Conservation (phyloP, 2,888 invertebrate species). For the Ochropleura leucogaster region DNA sequence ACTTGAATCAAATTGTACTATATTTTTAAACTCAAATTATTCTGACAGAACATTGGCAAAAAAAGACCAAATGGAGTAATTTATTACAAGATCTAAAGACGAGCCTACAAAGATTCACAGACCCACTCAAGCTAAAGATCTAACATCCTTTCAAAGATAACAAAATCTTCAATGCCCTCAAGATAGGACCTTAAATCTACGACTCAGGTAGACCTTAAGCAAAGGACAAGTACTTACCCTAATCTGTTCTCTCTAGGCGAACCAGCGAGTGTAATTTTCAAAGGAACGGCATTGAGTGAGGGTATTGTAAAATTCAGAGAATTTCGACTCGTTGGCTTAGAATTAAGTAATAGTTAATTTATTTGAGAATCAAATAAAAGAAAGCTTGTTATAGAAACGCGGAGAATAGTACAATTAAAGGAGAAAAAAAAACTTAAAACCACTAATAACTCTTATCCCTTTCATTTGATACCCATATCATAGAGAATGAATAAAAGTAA, state of each 20-base stretch:
- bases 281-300: slow-evolving; percentile 30
- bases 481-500: not conserved
- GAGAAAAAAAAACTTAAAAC: too few relatives aligned
- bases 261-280: slow-evolving; percentile 39
- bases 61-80: not conserved
- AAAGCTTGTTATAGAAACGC: not conserved
- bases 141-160: slow-evolving; percentile 36
- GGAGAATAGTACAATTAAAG: not conserved
- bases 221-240: slow-evolving; percentile 46
- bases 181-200: slow-evolving; percentile 24
- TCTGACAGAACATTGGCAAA: too few relatives aligned
- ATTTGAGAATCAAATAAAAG: slow-evolving; percentile 10
- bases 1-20: too few relatives aligned
- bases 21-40: too few relatives aligned
- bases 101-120: not conserved
- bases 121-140: slow-evolving; percentile 19
- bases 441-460: too few relatives aligned
- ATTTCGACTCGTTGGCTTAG: slow-evolving; percentile 21
- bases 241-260: slow-evolving; percentile 30
- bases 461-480: not conserved
- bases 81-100: not conserved
- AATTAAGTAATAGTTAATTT: slow-evolving; percentile 36
- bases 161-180: slow-evolving; percentile 43
- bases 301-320: slow-evolving; percentile 43
- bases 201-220: slow-evolving; percentile 30